phyloP scores from a whole-genome alignment of 2,113 vertebrate species.

The Tragelaphus imberbis region DNA sequence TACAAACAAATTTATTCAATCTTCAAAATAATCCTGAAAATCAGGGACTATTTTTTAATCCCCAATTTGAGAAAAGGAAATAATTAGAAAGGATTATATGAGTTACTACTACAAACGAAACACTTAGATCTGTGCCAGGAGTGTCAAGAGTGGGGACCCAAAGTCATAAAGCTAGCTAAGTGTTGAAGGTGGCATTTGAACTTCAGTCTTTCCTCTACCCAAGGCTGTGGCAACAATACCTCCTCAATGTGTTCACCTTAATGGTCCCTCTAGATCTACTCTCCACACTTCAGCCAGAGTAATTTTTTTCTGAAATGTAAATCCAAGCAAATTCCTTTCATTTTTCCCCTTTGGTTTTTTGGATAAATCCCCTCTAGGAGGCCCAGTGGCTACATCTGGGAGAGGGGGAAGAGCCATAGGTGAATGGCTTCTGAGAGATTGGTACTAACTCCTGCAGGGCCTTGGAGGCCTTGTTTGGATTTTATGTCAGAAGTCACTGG shows the following conservation, averaged over 20 bases:
- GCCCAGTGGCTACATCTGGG: neutral
- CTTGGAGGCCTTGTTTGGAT: neutral
- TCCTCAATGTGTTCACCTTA: neutral
- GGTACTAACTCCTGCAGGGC: neutral
- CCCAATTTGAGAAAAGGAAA: neutral
- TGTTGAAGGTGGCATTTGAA: neutral
- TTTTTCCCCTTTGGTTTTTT: neutral
- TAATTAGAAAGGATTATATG: neutral
- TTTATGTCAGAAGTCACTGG: neutral
- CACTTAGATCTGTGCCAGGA: neutral
- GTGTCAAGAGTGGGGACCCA: neutral
- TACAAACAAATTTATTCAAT: slow-evolving; percentile 29
- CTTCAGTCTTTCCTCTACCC: neutral
- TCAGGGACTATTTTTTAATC: neutral
- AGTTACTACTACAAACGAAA: neutral
- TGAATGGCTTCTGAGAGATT: neutral
- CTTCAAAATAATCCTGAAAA: neutral
- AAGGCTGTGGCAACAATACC: neutral
- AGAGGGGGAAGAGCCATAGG: neutral
- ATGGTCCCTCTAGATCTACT: neutral
- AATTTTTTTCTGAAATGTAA: neutral
- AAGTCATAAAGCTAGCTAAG: neutral
- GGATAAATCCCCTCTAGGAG: neutral
- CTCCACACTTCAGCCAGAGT: neutral
- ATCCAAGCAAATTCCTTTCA: neutral